Base-by-base conservation (phyloP, 1,140 invertebrate genomes). In the Planococcus citri region DNA sequence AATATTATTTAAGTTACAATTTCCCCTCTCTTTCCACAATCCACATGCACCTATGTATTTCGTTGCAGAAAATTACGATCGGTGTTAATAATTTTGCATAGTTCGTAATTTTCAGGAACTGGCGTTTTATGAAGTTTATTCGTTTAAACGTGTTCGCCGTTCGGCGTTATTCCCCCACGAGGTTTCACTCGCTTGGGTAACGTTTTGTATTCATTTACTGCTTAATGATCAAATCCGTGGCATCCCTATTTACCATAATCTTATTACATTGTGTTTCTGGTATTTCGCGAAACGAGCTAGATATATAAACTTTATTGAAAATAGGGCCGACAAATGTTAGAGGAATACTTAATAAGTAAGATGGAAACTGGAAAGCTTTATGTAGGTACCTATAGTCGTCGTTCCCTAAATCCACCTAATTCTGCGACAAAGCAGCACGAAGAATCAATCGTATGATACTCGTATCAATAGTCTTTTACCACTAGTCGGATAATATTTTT, bases 301-400 rank as follows among this genome's bases (percentile, higher is more conserved):
- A 51, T 17, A 20, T 51, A 51, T 51, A 51, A 51, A 51, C 41
- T 51, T 51, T 51, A 51, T 51, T 51, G 41, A 51, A 51, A 51
- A 51, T 3, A 33, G 41, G 41, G 41, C 10, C n/a, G 41, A 20
- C 2, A 17, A 20, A 51, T 51, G 41, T 51, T 17, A 9, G 17
- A 17, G n/a, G 41, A 51, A 51, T 51, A 51, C 41, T 2, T 17
- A 51, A 51, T 51, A 2, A 51, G 41, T n/a, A 51, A 20, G 17
- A 51, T 20, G 10, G 41, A 8, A 37, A 14, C 33, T 6, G n/a
- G 41, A 33, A 33, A n/a, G n/a, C 29, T 33, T 33, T 33, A 33
- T 33, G 3, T 3, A 6, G 12, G 12, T 33, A 33, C 3, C 3
- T 33, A n/a, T n/a, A n/a, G n/a, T n/a, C n/a, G n/a, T n/a, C n/a